These are phyloP conservation scores for Lordiphosa stackelbergi DNA, from an alignment of 1,140 invertebrate genomes.

Conservation along the genomic window DNA sequence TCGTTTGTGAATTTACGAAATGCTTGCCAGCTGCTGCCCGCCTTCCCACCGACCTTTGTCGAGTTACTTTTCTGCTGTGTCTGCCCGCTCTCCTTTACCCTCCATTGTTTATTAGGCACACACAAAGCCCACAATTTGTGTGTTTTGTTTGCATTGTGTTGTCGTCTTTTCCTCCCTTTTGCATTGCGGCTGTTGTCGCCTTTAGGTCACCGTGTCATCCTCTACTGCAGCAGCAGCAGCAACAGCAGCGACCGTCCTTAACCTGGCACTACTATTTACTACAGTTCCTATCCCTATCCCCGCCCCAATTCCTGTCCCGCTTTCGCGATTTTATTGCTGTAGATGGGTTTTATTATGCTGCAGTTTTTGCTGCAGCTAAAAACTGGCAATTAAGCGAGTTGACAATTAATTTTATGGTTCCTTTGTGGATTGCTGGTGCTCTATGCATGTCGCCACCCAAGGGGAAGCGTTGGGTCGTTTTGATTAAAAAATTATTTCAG, in stretches of 20 bases:
- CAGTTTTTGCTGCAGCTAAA: constrained; percentile 46
- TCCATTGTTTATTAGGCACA: constrained; percentile 5
- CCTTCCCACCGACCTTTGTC: too few relatives aligned
- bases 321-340: constrained; percentile 22
- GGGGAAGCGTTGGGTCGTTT: too few relatives aligned
- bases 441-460: background rate
- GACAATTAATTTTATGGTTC: constrained; percentile 37
- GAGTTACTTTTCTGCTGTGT: constrained; percentile 1
- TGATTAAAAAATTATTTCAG: too few relatives aligned
- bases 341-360: constrained; percentile 41
- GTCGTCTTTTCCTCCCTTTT: constrained; percentile 5
- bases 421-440: constrained; percentile 8
- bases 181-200: constrained; percentile 50
- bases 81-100: constrained; percentile 17
- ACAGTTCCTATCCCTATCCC: constrained; percentile 4
- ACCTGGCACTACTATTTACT: constrained; percentile 13
- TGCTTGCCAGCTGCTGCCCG: too few relatives aligned
- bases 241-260: constrained; percentile 23
- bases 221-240: constrained; percentile 37
- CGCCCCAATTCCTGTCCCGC: constrained; percentile 9
- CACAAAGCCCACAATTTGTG: constrained; percentile 32
- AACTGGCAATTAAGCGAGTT: constrained; percentile 41
- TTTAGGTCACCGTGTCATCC: constrained; percentile 54
- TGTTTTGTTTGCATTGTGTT: constrained; percentile 33
- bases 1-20: too few relatives aligned